Evolutionary conservation across 2,888 invertebrate genomes (phyloP).

Genomic region (Bombylius major): DNA sequence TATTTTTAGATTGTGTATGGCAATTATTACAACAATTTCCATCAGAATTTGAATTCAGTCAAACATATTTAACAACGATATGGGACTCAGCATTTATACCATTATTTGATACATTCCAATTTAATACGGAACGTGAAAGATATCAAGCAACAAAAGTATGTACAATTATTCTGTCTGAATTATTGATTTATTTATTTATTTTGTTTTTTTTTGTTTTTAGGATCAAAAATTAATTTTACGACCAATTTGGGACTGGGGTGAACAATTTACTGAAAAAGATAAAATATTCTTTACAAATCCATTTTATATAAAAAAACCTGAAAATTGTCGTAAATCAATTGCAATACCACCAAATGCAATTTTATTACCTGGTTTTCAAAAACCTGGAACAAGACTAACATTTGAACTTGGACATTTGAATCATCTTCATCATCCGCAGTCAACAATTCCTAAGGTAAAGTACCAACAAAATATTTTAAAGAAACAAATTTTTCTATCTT

Average conservation of each 20-base stretch:
- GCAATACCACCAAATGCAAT: slow-evolving; percentile 26
- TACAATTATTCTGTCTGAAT: slow-evolving; percentile 39
- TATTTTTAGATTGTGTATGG: slow-evolving; percentile 90
- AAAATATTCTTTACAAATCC: slow-evolving; percentile 76
- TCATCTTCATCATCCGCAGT: slow-evolving; percentile 15
- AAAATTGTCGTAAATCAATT: slow-evolving; percentile 26
- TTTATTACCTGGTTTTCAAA: slow-evolving; percentile 23
- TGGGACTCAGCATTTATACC: slow-evolving; percentile 86
- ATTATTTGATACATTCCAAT: slow-evolving; percentile 85
- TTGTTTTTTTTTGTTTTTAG: slow-evolving; percentile 8
- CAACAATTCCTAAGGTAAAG: slow-evolving; percentile 26
- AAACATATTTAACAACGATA: slow-evolving; percentile 79
- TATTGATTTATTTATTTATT: no score
- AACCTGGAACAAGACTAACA: slow-evolving; percentile 15
- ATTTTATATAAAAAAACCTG: slow-evolving; percentile 43
- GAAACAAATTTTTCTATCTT: background rate
- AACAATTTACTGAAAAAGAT: slow-evolving; percentile 73
- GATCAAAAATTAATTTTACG: slow-evolving; percentile 44
- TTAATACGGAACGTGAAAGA: slow-evolving; percentile 72
- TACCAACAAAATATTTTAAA: background rate
- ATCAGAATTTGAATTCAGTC: slow-evolving; percentile 79
- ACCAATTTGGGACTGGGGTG: slow-evolving; percentile 83
- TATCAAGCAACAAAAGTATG: slow-evolving; percentile 41
- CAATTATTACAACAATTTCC: slow-evolving; percentile 83
- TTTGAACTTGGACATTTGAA: slow-evolving; percentile 10